Conservation (phyloP, 2,797 vertebrate genomes). For the Pelobates cultripes region DNA sequence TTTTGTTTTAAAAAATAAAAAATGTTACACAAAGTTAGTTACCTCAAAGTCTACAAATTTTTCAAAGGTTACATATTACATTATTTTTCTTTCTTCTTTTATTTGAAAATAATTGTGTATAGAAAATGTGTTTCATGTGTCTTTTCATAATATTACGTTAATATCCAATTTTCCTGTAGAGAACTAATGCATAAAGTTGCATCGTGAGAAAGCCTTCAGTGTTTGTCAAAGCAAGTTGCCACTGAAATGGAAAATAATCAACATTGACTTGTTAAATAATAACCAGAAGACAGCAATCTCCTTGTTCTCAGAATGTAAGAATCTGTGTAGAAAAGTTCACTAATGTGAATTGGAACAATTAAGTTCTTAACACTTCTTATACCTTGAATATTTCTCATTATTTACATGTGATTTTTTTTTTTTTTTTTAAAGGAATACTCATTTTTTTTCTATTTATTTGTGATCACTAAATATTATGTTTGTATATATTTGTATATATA, state of each 20-base stretch:
- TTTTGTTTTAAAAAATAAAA: not conserved
- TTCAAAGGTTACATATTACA: too few relatives aligned
- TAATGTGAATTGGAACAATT: conserved; percentile 23
- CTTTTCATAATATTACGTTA: not conserved
- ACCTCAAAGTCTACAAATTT: too few relatives aligned
- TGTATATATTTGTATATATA: too few relatives aligned
- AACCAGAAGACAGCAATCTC: conserved; percentile 42
- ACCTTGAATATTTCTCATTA: conserved; percentile 5
- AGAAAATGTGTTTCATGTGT: not conserved
- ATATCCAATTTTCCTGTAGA: not conserved
- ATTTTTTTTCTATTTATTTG: not conserved
- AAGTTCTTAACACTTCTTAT: conserved; percentile 6
- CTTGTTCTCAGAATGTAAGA: conserved; percentile 51
- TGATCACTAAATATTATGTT: too few relatives aligned
- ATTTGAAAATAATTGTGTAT: too few relatives aligned
- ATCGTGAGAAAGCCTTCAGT: conserved; percentile 46
- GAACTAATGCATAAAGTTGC: conserved; percentile 13
- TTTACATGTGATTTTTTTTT: too few relatives aligned
- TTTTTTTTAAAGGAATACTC: not conserved
- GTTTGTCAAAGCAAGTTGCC: conserved; percentile 47
- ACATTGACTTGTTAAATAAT: conserved; percentile 55
- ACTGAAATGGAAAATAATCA: conserved; percentile 53
- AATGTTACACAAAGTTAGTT: too few relatives aligned
- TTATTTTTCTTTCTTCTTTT: too few relatives aligned
- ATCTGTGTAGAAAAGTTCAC: conserved; percentile 34